Percentiles rank a stretch among this genome's conserved stretches.
These are phyloP conservation scores for Trematocara variabile DNA, from an alignment of 2,113 vertebrate species.

Conservation along the genomic window DNA sequence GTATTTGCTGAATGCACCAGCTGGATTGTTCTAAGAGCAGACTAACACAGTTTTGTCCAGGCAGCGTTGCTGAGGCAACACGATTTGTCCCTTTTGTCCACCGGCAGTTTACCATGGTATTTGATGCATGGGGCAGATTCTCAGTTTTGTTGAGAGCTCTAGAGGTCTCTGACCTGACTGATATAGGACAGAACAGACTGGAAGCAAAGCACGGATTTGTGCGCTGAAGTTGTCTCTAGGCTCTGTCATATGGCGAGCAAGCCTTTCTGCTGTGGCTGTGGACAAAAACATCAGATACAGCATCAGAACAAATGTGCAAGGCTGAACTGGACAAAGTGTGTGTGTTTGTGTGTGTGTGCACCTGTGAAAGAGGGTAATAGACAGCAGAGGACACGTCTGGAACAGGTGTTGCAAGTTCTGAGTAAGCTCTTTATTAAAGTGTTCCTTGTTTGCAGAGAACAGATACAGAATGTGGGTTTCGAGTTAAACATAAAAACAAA, in stretches of 20 bases:
- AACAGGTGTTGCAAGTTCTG: conserved; percentile 40
- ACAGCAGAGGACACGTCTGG: conserved; percentile 11
- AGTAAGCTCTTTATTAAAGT: not conserved
- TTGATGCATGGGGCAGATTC: conserved; percentile 31
- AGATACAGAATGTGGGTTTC: not conserved
- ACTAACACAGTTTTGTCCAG: conserved; percentile 27
- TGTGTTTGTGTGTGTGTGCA: not conserved
- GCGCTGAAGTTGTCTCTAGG: conserved; percentile 19
- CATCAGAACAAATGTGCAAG: conserved; percentile 11
- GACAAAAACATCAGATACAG: conserved; percentile 5
- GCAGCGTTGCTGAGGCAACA: conserved; percentile 44
- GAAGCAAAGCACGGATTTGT: conserved; percentile 19
- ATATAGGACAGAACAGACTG: conserved; percentile 29
- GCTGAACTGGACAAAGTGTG: not conserved
- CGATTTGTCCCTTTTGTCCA: conserved; percentile 61
- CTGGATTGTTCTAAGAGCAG: conserved; percentile 21
- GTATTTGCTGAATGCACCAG: conserved; percentile 2
- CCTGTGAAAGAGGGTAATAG: conserved; percentile 16
- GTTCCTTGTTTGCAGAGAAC: not conserved
- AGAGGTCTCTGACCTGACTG: conserved; percentile 20
- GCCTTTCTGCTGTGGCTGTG: conserved; percentile 5
- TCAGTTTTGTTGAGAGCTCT: conserved; percentile 35
- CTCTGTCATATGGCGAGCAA: conserved; percentile 2
- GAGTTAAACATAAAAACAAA: not conserved
- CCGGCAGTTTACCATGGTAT: conserved; percentile 42